Evolutionary conservation across 2,797 vertebrate species (phyloP).

Genomic region (Apodemus agrarius): DNA sequence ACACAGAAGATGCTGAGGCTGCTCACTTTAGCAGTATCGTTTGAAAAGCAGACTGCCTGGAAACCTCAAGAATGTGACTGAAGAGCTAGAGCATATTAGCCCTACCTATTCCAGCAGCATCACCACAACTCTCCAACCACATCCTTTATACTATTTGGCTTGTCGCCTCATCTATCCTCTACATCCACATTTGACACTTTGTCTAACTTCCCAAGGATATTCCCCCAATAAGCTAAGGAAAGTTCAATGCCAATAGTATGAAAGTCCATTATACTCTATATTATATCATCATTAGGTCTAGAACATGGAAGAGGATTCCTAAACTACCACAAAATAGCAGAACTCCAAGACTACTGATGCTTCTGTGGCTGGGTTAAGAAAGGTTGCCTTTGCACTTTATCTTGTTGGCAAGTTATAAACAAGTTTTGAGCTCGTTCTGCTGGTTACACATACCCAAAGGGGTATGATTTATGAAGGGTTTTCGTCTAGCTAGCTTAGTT

Average conservation of each 20-base stretch:
- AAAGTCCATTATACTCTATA: constrained; percentile 10
- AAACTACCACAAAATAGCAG: constrained; percentile 31
- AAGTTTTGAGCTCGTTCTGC: constrained; percentile 72
- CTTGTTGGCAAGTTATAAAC: constrained; percentile 8
- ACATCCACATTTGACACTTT: background rate
- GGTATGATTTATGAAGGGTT: constrained; percentile 72
- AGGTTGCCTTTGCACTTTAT: constrained; percentile 10
- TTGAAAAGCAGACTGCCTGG: background rate
- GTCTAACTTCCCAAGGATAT: background rate
- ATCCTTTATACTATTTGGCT: background rate
- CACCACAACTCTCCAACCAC: background rate
- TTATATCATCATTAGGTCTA: background rate
- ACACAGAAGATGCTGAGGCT: background rate
- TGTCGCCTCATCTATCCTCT: background rate
- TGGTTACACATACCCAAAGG: constrained; percentile 73
- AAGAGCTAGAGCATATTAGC: background rate
- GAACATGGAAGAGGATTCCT: background rate
- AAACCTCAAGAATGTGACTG: constrained; percentile 37
- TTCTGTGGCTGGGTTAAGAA: constrained; percentile 12
- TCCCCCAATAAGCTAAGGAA: constrained; percentile 8
- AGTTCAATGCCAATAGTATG: background rate
- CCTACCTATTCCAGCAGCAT: background rate
- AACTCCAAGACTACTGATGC: constrained; percentile 15
- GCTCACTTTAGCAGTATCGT: constrained; percentile 42
- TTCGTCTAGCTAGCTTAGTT: constrained; percentile 76